Evolutionary conservation across 2,797 vertebrate species (phyloP), one percentile per base, ranked within the genome.

Genomic region (Hyperoplus lanceolatus): DNA sequence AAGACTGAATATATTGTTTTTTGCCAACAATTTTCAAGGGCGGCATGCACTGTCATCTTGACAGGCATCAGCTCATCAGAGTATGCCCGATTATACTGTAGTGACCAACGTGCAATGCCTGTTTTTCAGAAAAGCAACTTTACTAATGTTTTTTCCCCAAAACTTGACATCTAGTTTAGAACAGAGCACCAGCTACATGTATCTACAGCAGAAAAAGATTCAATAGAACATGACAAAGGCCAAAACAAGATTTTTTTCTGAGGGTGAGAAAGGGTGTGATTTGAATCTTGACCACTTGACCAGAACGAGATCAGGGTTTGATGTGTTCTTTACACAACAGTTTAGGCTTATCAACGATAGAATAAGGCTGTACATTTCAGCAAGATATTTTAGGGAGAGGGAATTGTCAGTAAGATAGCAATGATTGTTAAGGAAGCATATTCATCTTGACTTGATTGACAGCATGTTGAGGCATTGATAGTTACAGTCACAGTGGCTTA

Each of bases 381-480:
- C 66, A 65, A n/a, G 15, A 49, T 16, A 3, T 51, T 41, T 36
- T 49, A 51, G 12, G 8, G 14, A 49, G 51, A 21, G 61, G 29
- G 16, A 66, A 51, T 41, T 70, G 65, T 59, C 66, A 75, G 45
- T 16, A 53, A 8, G 46, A 72, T 38, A 54, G 2, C 46, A 29
- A 70, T 55, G 53, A 38, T n/a, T 45, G 71, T 3, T 8, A 62
- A 75, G 41, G 62, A 60, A 54, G 8, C 16, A 41, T 46, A 51
- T 29, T 29, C 29, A 29, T 29, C 29, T 29, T 29, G 29, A 29
- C 29, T 15, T 63, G 67, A 82, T 48, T n/a, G 50, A 64, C 49
- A 53, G 45, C 54, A 38, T 49, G 76, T 64, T 56, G 66, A 82
- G 53, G 39, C 57, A 15, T 43, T 29, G 72, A 73, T 36, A 56